phyloP scores from a whole-genome alignment of 92 coral and sea anemone species.

The Palythoa heliodiscus region DNA sequence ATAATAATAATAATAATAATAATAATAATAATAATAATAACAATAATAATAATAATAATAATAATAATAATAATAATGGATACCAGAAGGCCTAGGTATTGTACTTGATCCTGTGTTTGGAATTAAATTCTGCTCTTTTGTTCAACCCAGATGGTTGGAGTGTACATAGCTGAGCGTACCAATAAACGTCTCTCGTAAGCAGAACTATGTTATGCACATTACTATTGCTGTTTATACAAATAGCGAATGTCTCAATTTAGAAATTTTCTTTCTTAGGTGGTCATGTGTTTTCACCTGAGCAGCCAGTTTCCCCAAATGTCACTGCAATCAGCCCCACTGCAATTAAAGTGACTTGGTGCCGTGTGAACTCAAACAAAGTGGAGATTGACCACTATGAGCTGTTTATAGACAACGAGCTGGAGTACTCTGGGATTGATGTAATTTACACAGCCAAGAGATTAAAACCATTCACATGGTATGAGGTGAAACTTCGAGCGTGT shows the following conservation, averaged over 20 bases:
- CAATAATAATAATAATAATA: too few relatives aligned
- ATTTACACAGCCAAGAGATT: conserved; percentile 92
- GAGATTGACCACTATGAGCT: conserved; percentile 91
- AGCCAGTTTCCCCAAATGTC: conserved; percentile 92
- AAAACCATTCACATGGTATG: conserved; percentile 86
- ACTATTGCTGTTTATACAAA: background rate
- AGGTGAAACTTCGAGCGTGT: conserved; percentile 92
- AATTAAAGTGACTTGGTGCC: conserved; percentile 92
- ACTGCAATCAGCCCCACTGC: conserved; percentile 87
- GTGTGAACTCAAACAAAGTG: conserved; percentile 86
- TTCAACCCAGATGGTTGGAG: too few relatives aligned
- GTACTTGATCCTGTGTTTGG: too few relatives aligned
- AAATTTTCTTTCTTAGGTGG: background rate
- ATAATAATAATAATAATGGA: too few relatives aligned
- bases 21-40: too few relatives aligned
- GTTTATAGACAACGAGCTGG: conserved; percentile 86
- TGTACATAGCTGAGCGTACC: too few relatives aligned
- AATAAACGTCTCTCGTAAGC: too few relatives aligned
- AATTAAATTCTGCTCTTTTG: too few relatives aligned
- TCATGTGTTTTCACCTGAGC: conserved; percentile 63
- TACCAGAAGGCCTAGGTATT: too few relatives aligned
- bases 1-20: too few relatives aligned
- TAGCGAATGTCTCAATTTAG: background rate
- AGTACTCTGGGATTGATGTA: conserved; percentile 93
- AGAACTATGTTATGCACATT: too few relatives aligned